Evolutionary conservation across 35 echinoderm and acorn worm species (phyloP), one percentile per base, ranked within the genome.

Genomic region (Strongylocentrotus purpuratus): DNA sequence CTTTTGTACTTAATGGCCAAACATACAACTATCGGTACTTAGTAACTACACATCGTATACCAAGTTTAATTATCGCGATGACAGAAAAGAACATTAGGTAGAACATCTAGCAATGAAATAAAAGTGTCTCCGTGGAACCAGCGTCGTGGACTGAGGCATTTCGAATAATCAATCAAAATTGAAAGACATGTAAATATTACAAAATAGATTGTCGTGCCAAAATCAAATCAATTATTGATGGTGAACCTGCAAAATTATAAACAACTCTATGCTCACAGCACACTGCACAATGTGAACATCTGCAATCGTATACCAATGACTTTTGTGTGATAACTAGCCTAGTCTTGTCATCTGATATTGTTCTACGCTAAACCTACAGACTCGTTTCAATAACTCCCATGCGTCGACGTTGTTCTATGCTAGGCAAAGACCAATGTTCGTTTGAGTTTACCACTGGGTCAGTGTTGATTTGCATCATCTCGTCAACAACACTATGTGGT

Each of bases 321-420:
- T 78, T 78, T 78, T n/a, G 28, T 59, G 52, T 59, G 20, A 78
- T 78, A 1, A 78, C 22, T n/a, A 59, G 52, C 65, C 65, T 28
- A 78, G 7, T 1, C 48, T 10, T 50, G 50, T 55, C 0, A 15
- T 55, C 50, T 86, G 85, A 31, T 22, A 22, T 86, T 31, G 9
- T 31, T 86, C 85, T 31, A 11, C 25, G n/a, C 22, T 31, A 31
- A 45, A 32, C 8, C 48, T 58, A 93, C 32, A 93, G 47, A 58
- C 91, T 93, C 17, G 91, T 93, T 93, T 93, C 91, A 47, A 93
- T 32, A 33, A 93, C 91, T 32, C 91, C 91, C 91, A 93, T 93
- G 4, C 91, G 45, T 46, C 46, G 91, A 46, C 91, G 91, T 31
- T 93, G 33, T 47, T 31, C 48, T 46, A 46, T 17, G 48, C 91